Evolutionary conservation across 2,888 invertebrate genomes (phyloP), one percentile per base, ranked within the genome.

Genomic region (Cataglyphis livida): DNA sequence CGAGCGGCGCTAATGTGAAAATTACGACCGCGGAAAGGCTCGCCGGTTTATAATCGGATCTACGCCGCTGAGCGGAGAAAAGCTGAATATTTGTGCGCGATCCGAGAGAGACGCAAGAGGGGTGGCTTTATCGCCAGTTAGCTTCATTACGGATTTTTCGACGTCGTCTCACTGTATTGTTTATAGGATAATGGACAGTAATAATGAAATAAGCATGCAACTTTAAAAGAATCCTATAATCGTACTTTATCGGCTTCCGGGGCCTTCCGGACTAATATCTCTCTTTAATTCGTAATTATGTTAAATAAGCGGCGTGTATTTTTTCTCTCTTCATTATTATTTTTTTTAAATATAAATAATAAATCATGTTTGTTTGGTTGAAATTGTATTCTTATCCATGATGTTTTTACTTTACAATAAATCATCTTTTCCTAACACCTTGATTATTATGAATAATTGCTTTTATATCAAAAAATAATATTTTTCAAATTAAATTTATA

Each of bases 41-140:
- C 81, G 82, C 64, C 78, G 70, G 83, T 85, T 86, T 83, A 83
- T 87, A 87, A 86, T 83, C 84, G 86, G 83, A 85, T 86, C 70
- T 78, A 73, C 70, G 65, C 65, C 68, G 73, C 66, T 81, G 78
- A 70, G 51, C 28, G 78, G 44, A 74, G 81, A 76, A 86, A 82
- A 83, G 71, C 83, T 70, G 78, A 81, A 85, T 83, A 82, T 86
- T 86, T 83, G 74, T 73, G 66, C 73, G 51, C 70, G 71, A 84
- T 66, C 57, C 44, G 57, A 48, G 79, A 54, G 79, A 70, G 41
- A 82, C 38, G 44, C 18, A 41, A 18, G 51, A 21, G 61, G 32
- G 10, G 35, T 35, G 48, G 32, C 48, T 82, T 82, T 85, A 85
- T 85, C 68, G 70, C 54, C 57, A 51, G 54, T 75, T 81, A n/a